Evolutionary conservation across 1,140 invertebrate species (phyloP).

Genomic region (Andrena cerasifolii): DNA sequence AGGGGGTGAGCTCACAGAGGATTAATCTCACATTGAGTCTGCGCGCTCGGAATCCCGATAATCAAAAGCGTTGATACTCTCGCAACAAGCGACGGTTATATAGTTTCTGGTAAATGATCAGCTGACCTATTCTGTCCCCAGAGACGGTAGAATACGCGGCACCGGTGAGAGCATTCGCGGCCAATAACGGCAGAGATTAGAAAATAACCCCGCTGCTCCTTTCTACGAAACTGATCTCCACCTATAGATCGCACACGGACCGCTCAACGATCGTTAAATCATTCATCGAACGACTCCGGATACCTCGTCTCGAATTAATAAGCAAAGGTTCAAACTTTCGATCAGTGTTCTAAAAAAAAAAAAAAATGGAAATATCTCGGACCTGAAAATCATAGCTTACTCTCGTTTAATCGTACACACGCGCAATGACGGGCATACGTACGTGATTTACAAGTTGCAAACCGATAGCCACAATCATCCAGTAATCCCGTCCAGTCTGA

Average conservation of each 20-base stretch:
- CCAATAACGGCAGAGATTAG: conserved; percentile 17
- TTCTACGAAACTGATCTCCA: background rate
- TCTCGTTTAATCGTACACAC: background rate
- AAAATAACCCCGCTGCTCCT: background rate
- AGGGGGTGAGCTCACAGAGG: conserved; percentile 62
- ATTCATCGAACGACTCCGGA: background rate
- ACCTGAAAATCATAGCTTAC: background rate
- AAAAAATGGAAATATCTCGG: no score
- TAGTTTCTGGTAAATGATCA: conserved; percentile 57
- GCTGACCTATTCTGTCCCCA: conserved; percentile 56
- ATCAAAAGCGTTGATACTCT: conserved; percentile 71
- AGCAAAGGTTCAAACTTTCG: background rate
- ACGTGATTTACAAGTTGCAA: conserved; percentile 9
- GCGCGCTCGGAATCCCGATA: conserved; percentile 69
- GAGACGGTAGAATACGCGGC: background rate
- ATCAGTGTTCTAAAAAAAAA: conserved; percentile 22
- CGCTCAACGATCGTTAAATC: conserved; percentile 23
- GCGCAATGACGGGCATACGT: background rate
- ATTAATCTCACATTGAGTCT: conserved; percentile 70
- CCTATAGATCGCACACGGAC: conserved; percentile 1
- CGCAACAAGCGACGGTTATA: conserved; percentile 65
- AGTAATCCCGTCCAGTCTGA: conserved; percentile 25
- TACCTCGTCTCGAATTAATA: background rate
- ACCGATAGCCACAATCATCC: conserved; percentile 23
- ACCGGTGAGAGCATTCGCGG: background rate